Base-by-base conservation (phyloP, 2,797 vertebrate species). In the Phrynocephalus vlangalii region DNA sequence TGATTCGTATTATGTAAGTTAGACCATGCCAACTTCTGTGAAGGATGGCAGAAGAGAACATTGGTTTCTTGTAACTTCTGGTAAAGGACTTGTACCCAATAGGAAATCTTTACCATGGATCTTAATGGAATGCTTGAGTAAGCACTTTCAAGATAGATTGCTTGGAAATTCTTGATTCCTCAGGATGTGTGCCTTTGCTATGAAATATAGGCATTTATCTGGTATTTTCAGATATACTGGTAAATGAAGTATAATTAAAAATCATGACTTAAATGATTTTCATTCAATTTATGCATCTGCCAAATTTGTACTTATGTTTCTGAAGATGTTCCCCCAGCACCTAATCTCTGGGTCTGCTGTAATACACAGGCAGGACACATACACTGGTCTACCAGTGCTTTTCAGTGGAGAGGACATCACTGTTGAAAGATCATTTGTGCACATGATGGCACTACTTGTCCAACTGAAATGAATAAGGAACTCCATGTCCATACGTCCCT, bases 91-190 rank as follows among this genome's bases (percentile, higher is more conserved):
- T 10, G 7, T 9, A 26, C n/a, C 15, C 10, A 13, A 0, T 38
- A 66, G 82, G 89, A 92, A 90, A 92, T 67, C 50, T 76, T 88
- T n/a, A 89, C 0, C 75, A 20, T 13, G 79, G 38, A 88, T 4
- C 26, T 84, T 71, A 22, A 88, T 79, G 66, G 30, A 66, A 81
- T 3, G 70, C 66, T 73, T 24, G 30, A 73, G n/a, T 20, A 73
- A 85, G 11, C 50, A 50, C 16, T 72, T 83, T 82, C n/a, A 18
- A 66, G 13, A 44, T 68, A 0, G 0, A 5, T 1, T 20, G 5
- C 48, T 11, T 63, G 81, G 24, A 88, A 79, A 18, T 63, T 77
- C 6, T 9, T 73, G 5, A 6, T 83, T 92, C 87, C 84, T 88
- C 67, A 48, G 82, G 38, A 82, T 75, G 56, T 91, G 63, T 82